A percentile compares a stretch with the other conserved stretches of the same genome.
phyloP scores from a whole-genome alignment of 2,113 vertebrate species.

The Cathartes aura region DNA sequence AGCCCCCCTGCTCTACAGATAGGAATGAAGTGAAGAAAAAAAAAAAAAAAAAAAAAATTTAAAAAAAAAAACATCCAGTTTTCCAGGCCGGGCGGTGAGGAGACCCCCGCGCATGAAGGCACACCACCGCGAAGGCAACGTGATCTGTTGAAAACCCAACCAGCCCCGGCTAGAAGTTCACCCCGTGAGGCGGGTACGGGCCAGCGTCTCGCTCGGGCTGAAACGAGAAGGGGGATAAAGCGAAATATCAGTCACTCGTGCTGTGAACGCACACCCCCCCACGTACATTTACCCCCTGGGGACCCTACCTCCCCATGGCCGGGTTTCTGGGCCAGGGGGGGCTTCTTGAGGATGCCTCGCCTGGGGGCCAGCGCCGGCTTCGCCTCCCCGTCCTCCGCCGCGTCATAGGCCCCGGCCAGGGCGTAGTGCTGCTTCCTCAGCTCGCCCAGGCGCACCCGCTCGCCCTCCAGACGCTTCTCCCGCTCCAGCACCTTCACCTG shows the following conservation, averaged over 20 bases:
- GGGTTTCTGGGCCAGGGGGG: slow-evolving; percentile 88
- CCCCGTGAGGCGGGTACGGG: not conserved
- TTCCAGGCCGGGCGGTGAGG: not conserved
- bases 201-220: slow-evolving; percentile 47
- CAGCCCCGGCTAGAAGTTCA: slow-evolving; percentile 6
- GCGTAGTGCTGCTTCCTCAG: slow-evolving; percentile 92
- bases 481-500: slow-evolving; percentile 96
- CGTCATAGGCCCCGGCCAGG: slow-evolving; percentile 75
- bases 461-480: slow-evolving; percentile 87
- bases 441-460: slow-evolving; percentile 89
- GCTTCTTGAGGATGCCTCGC: slow-evolving; percentile 83
- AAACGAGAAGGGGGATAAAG: not conserved
- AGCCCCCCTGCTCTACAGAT: not conserved
- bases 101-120: not conserved
- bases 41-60: not conserved
- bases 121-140: slow-evolving; percentile 23
- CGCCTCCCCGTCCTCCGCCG: not conserved
- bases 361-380: slow-evolving; percentile 15
- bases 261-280: rapidly evolving
- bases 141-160: not conserved
- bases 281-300: rapidly evolving
- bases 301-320: slow-evolving; percentile 53
- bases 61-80: not conserved
- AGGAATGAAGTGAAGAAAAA: not conserved
- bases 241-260: rapidly evolving